Evolutionary conservation across 2,797 vertebrate genomes (phyloP), one percentile per base, ranked within the genome.

Genomic region (Meriones psammophilus): DNA sequence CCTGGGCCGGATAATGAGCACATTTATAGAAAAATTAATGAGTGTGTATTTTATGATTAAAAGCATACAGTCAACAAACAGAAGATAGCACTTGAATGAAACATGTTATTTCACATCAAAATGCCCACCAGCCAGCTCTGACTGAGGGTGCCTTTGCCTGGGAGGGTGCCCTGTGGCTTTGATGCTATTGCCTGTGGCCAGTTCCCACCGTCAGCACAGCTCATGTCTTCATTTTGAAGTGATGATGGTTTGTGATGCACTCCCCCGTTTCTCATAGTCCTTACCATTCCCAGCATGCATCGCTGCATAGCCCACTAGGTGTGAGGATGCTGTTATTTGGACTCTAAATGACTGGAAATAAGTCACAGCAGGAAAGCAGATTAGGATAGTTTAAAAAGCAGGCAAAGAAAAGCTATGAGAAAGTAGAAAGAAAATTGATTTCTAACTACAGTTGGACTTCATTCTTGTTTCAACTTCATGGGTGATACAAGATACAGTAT

Each of bases 341-440:
- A 94, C 92, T 94, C 54, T 86, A 78, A 64, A 71, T 95, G 95
- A 96, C 77, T 0, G 0, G 94, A 97, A 97, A 97, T 96, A 97
- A 97, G 92, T 94, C 97, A 94, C 97, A 97, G 96, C 50, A 24
- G 97, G 97, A 96, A 96, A 93, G 94, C 93, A 96, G 90, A 96
- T 97, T 96, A 97, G 92, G 93, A 84, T 20, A 88, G 71, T 94
- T 97, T 92, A 96, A 97, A 96, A 73, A 89, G 84, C 88, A 54
- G 89, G 9, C 33, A 91, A 92, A 95, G 83, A 95, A 36, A 95
- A 96, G 68, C 71, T 89, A 74, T 50, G 77, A 95, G 96, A 97
- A 88, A 85, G n/a, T 26, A 94, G 71, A 69, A 84, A 81, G 88
- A 96, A 96, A 96, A 97, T 94, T 92, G 92, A 96, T 94, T 97